phyloP scores from a whole-genome alignment of 2,888 invertebrate genomes.

The Argyresthia albistria region DNA sequence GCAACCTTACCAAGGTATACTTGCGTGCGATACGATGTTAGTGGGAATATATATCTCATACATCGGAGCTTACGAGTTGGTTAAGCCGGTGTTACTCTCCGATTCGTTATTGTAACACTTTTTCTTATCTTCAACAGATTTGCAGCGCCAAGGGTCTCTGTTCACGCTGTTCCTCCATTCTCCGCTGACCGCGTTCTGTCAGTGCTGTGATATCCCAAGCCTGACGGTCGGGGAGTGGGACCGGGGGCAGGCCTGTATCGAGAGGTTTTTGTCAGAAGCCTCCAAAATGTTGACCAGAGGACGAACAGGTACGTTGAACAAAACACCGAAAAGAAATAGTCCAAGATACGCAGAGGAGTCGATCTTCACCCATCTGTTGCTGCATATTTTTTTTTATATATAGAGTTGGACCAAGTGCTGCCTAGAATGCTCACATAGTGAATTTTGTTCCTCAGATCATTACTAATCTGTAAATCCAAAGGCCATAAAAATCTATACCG shows the following conservation, averaged over 20 bases:
- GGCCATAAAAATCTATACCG: too few species aligned
- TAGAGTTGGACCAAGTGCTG: too few species aligned
- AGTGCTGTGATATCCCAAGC: constrained; percentile 89
- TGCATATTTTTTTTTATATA: too few species aligned
- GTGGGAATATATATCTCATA: too few species aligned
- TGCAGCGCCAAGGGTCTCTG: constrained; percentile 85
- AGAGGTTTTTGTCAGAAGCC: constrained; percentile 91
- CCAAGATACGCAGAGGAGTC: too few species aligned
- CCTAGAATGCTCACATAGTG: too few species aligned
- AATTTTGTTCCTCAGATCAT: too few species aligned
- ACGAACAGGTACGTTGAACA: constrained; percentile 44
- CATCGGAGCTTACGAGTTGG: too few species aligned
- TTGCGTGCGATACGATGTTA: background rate
- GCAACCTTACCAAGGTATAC: constrained; percentile 82
- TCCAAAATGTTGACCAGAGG: constrained; percentile 86
- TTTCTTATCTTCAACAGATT: constrained; percentile 61
- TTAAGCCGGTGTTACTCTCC: too few species aligned
- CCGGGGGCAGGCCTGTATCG: constrained; percentile 88
- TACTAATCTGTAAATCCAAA: too few species aligned
- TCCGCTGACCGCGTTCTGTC: constrained; percentile 93
- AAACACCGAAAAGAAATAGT: background rate
- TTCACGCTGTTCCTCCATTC: constrained; percentile 97
- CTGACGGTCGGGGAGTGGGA: constrained; percentile 92
- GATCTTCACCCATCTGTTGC: too few species aligned
- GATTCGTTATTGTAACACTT: too few species aligned